Base-by-base conservation (phyloP, 92 coral and sea anemone genomes). In the Porites divaricata region DNA sequence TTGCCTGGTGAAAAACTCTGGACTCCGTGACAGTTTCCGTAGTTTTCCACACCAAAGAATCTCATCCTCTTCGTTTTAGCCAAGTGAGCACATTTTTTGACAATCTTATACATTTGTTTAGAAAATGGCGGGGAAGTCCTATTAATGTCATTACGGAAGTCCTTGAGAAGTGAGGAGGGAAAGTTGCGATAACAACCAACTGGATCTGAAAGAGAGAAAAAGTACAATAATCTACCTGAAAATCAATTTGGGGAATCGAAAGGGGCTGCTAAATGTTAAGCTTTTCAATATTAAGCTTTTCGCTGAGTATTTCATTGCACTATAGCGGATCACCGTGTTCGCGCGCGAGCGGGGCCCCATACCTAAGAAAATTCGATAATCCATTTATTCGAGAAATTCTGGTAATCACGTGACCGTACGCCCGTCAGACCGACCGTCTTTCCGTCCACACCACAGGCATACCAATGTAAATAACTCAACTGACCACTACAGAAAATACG, bases 31-130 rank as follows among this genome's bases (percentile, higher is more conserved):
- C 85, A 80, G 17, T 68, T 68, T 51, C 85, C 85, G 70, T 10
- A 80, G 35, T 70, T 26, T 67, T 80, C 85, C 17, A 80, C 19
- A 9, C 67, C 85, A 70, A 80, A 80, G 76, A 54, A 68, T 20
- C 54, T 80, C n/a, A 48, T 16, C 15, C 67, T 15, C 67, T 80
- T 80, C 41, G 53, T 15, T 4, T 12, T 21, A 1, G 85, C 76
- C 20, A 80, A 24, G 10, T 28, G 28, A 54, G 85, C 71, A 7
- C 82, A 78, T 50, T 78, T 78, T 48, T 52, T 19, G 4, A 79
- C 24, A 7, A 51, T 67, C 63, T 19, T 66, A 9, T 52, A 49
- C 74, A 79, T 51, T 52, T 79, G 62, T 16, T 54, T 54, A 8
- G 70, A 45, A 12, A 67, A 48, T 1, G 63, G 35, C 57, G 21